A percentile compares a stretch with the other conserved stretches of the same genome.
phyloP scores from a whole-genome alignment of 2,797 vertebrate species.

The Acipenser oxyrinchus region DNA sequence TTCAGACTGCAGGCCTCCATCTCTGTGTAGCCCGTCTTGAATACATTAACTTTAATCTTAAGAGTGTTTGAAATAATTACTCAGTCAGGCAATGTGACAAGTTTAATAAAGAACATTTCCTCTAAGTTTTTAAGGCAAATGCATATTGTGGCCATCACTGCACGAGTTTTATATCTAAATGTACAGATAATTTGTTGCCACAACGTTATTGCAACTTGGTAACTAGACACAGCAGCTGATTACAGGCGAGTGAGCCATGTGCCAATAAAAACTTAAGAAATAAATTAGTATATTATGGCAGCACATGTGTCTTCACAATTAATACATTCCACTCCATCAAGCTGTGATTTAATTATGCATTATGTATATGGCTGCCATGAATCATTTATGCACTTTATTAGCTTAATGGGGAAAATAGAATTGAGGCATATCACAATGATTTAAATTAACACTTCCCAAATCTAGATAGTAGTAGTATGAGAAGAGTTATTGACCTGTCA shows the following conservation, averaged over 20 bases:
- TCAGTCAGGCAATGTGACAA: constrained; percentile 52
- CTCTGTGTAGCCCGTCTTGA: constrained; percentile 42
- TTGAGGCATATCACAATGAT: constrained; percentile 51
- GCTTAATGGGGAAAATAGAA: constrained; percentile 57
- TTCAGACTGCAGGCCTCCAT: constrained; percentile 45
- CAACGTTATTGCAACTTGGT: constrained; percentile 58
- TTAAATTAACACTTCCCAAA: constrained; percentile 48
- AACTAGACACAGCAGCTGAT: constrained; percentile 68
- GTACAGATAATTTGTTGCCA: constrained; percentile 70
- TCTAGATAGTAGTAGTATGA: constrained; percentile 32
- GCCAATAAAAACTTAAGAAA: constrained; percentile 71
- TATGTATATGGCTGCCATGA: constrained; percentile 76
- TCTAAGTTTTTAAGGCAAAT: constrained; percentile 70
- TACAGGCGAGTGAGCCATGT: constrained; percentile 67
- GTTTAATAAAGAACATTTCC: constrained; percentile 48
- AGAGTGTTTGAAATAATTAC: constrained; percentile 50
- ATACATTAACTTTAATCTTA: constrained; percentile 46
- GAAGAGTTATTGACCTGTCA: constrained; percentile 45
- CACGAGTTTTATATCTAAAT: constrained; percentile 58
- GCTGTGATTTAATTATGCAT: constrained; percentile 83
- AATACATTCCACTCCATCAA: constrained; percentile 79
- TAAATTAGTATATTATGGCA: constrained; percentile 72
- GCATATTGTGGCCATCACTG: constrained; percentile 76
- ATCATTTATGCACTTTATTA: constrained; percentile 73
- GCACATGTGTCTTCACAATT: constrained; percentile 76